phyloP scores from a whole-genome alignment of 2,888 invertebrate genomes.

The Geophilus truncorum region DNA sequence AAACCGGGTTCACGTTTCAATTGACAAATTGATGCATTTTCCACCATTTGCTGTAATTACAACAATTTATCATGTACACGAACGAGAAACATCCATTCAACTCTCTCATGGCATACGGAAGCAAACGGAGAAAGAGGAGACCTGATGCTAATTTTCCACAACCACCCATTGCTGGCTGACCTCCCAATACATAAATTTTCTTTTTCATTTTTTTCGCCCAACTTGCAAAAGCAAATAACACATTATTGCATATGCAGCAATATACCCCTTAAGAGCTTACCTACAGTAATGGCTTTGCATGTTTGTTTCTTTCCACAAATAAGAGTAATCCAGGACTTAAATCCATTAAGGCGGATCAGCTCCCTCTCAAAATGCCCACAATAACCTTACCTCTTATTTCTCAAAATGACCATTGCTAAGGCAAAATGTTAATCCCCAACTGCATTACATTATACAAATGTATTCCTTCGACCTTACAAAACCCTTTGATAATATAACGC shows the following conservation, averaged over 20 bases:
- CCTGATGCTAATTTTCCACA: constrained; percentile 20
- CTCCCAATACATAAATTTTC: constrained; percentile 20
- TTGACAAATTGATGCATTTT: constrained; percentile 31
- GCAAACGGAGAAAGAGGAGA: constrained; percentile 16
- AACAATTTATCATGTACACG: constrained; percentile 29
- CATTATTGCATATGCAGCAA: constrained; percentile 16
- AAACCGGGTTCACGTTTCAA: constrained; percentile 21
- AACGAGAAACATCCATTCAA: constrained; percentile 17
- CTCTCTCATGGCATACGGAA: constrained; percentile 20
- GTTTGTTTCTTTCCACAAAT: constrained; percentile 20
- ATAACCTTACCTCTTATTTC: not conserved
- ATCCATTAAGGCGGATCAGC: constrained; percentile 16
- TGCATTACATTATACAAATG: constrained; percentile 12
- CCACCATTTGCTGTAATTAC: constrained; percentile 28
- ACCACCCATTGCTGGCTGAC: constrained; percentile 20
- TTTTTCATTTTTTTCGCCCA: not conserved
- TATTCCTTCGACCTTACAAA: constrained; percentile 8
- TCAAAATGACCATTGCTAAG: not conserved
- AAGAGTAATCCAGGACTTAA: constrained; percentile 12
- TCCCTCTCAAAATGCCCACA: not conserved
- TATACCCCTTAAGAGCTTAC: constrained; percentile 14
- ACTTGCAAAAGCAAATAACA: constrained; percentile 7
- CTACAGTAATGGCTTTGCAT: not conserved
- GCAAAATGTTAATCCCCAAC: not conserved
- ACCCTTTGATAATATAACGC: constrained; percentile 2